These are phyloP conservation scores for Eilema caniola DNA, from an alignment of 2,888 invertebrate species.

Conservation along the genomic window DNA sequence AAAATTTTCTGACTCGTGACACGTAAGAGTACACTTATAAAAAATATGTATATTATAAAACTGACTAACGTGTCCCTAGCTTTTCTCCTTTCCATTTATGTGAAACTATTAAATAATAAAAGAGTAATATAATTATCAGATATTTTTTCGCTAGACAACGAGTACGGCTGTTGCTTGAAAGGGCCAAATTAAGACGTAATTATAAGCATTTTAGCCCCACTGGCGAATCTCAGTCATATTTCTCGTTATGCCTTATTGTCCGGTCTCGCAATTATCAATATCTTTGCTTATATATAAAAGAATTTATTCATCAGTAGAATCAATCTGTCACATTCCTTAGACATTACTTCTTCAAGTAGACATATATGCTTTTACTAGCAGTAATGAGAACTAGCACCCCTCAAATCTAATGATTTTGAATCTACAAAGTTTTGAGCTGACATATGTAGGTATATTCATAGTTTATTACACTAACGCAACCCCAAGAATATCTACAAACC, in stretches of 20 bases:
- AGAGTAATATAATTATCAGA: conserved; percentile 60
- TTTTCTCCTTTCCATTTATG: conserved; percentile 49
- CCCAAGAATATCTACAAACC: conserved; percentile 15
- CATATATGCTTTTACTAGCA: no score
- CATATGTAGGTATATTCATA: conserved; percentile 21
- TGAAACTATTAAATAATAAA: conserved; percentile 54
- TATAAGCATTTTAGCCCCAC: conserved; percentile 58
- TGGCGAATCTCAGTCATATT: conserved; percentile 49
- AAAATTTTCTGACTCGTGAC: not conserved
- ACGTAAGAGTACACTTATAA: no score
- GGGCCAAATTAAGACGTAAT: conserved; percentile 67
- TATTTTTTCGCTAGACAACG: conserved; percentile 57
- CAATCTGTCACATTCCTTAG: not conserved
- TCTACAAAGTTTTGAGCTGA: not conserved
- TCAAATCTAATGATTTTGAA: not conserved
- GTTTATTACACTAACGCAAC: conserved; percentile 31
- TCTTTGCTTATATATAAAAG: conserved; percentile 31
- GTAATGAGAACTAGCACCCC: not conserved
- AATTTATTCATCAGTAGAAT: conserved; percentile 19
- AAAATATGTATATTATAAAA: not conserved
- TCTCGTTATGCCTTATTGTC: conserved; percentile 61
- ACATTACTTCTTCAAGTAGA: not conserved
- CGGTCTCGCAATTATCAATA: conserved; percentile 36
- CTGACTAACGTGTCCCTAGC: not conserved
- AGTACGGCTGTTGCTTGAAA: conserved; percentile 55